phyloP scores from a whole-genome alignment of 2,888 invertebrate species.

The Agriopis marginaria region DNA sequence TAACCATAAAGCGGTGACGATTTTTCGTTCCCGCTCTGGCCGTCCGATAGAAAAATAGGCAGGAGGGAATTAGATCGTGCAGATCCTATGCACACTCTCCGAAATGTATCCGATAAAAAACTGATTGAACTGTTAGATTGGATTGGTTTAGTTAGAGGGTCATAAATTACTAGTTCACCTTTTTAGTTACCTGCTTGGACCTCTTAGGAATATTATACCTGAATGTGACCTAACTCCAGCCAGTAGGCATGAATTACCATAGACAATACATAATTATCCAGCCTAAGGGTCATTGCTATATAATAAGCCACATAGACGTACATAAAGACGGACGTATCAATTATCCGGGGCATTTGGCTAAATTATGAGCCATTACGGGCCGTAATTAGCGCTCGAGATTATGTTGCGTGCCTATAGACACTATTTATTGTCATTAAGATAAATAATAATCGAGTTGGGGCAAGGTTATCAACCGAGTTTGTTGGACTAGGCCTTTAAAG shows the following conservation, averaged over 20 bases:
- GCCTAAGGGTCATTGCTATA: neutral
- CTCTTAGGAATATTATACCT: too few relatives aligned
- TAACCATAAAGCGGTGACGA: too few relatives aligned
- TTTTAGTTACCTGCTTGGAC: too few relatives aligned
- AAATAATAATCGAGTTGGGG: constrained; percentile 20
- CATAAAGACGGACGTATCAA: constrained; percentile 39
- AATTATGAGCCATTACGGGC: constrained; percentile 41
- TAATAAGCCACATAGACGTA: constrained; percentile 20
- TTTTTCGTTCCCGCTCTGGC: too few relatives aligned
- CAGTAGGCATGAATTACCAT: neutral
- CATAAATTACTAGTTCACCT: too few relatives aligned
- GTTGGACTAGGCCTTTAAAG: neutral
- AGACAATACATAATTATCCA: neutral
- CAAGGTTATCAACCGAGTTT: constrained; percentile 3
- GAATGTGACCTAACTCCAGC: neutral
- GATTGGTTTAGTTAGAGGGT: too few relatives aligned
- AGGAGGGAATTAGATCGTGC: too few relatives aligned
- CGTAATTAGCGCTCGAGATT: constrained; percentile 37
- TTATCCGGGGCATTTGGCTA: constrained; percentile 38
- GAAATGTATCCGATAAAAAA: too few relatives aligned
- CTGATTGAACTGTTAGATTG: too few relatives aligned
- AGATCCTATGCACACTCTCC: too few relatives aligned
- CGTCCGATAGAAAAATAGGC: too few relatives aligned
- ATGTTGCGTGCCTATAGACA: constrained; percentile 20
- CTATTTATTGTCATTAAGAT: constrained; percentile 35